A percentile compares a stretch with the other conserved stretches of the same genome.
Conservation (phyloP, 2,113 vertebrate genomes). For the Tachysurus fulvidraco region DNA sequence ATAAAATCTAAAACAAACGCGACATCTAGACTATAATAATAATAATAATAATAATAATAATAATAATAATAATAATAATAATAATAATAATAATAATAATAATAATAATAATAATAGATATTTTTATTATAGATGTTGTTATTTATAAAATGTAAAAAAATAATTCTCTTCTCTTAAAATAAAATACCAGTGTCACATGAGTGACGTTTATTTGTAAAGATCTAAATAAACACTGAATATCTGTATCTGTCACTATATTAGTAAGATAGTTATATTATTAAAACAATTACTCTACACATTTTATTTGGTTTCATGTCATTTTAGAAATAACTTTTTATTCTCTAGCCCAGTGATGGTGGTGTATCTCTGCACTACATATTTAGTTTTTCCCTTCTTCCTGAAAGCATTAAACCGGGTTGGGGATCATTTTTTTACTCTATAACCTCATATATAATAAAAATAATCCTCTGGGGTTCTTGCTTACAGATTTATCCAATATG, state of each 20-base stretch:
- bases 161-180: not conserved
- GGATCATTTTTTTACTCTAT: not conserved
- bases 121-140: not conserved
- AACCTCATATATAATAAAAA: not conserved
- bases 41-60: not conserved
- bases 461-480: not conserved
- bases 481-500: conserved; percentile 1
- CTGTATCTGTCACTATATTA: not conserved
- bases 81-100: not conserved
- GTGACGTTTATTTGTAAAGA: not conserved
- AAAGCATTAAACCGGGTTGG: not conserved
- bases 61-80: not conserved
- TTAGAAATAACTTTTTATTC: not conserved
- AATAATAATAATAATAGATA: not conserved
- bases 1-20: not conserved
- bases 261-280: too few relatives aligned
- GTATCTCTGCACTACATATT: not conserved
- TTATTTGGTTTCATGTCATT: not conserved
- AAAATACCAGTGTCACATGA: not conserved
- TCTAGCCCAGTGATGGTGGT: not conserved
- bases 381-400: not conserved
- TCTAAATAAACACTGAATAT: not conserved
- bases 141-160: not conserved
- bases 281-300: too few relatives aligned
- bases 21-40: not conserved